Percentiles rank a stretch among this genome's conserved stretches.
These are phyloP conservation scores for Spisula subtruncata DNA, from an alignment of 2,888 invertebrate genomes.

Conservation along the genomic window DNA sequence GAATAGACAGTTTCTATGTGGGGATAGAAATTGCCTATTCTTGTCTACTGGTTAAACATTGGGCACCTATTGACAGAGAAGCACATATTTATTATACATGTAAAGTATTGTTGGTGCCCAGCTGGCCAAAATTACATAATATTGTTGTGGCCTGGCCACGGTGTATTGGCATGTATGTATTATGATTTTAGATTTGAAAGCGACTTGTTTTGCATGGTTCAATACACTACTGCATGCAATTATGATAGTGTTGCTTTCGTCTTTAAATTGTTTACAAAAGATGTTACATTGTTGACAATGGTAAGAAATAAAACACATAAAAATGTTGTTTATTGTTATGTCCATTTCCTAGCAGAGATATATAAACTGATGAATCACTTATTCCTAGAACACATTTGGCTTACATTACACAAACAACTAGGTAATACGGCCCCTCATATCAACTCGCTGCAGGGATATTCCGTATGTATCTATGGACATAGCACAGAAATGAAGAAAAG, in stretches of 20 bases:
- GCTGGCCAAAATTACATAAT: neutral
- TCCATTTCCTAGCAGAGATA: no score
- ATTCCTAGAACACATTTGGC: no score
- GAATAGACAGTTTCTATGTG: neutral
- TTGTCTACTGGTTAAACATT: neutral
- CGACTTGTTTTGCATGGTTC: neutral
- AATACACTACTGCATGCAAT: neutral
- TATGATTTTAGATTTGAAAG: constrained; percentile 21
- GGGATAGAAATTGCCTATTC: constrained; percentile 5
- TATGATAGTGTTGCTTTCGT: neutral
- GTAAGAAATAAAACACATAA: constrained; percentile 40
- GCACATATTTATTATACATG: neutral
- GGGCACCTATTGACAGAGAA: neutral
- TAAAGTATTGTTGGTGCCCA: neutral
- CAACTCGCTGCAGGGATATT: no score
- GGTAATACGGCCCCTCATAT: no score
- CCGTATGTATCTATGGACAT: no score
- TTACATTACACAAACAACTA: no score
- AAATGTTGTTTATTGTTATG: neutral
- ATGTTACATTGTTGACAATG: constrained; percentile 42
- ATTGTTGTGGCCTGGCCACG: neutral
- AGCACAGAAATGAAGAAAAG: no score
- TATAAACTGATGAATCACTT: no score
- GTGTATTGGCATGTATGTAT: neutral
- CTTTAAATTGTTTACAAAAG: constrained; percentile 5